Conservation (phyloP, 2,888 invertebrate genomes). For the Lutraria lutraria region DNA sequence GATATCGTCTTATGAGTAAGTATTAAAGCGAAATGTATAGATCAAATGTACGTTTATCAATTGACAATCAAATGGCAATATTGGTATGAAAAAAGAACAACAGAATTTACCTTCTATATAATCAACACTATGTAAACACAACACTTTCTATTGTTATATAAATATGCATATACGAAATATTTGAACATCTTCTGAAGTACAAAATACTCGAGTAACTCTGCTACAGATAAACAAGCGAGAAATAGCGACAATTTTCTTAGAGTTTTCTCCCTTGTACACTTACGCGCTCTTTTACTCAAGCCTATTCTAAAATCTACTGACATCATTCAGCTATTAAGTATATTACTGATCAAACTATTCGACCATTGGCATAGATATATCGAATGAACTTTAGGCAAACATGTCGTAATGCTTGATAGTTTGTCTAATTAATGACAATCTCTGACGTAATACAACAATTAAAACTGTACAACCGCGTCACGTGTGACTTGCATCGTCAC, state of each 20-base stretch:
- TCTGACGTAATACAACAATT: neutral
- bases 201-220: neutral
- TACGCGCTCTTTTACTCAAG: neutral
- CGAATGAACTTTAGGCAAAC: neutral
- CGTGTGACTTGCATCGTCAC: slow-evolving; percentile 67
- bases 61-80: too few species aligned
- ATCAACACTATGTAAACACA: neutral
- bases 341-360: neutral
- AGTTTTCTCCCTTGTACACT: neutral
- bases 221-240: neutral
- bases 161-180: neutral
- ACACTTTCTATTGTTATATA: neutral
- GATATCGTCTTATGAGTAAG: too few species aligned
- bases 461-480: slow-evolving; percentile 60
- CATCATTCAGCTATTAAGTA: neutral
- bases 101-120: too few species aligned
- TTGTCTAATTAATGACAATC: neutral
- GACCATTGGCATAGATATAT: neutral
- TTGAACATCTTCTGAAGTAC: neutral
- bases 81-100: too few species aligned
- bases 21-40: too few species aligned
- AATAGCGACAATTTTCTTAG: neutral
- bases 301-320: neutral
- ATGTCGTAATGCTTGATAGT: neutral
- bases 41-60: too few species aligned